Conservation (phyloP, 2,888 invertebrate genomes). For the Dusona sp. region DNA sequence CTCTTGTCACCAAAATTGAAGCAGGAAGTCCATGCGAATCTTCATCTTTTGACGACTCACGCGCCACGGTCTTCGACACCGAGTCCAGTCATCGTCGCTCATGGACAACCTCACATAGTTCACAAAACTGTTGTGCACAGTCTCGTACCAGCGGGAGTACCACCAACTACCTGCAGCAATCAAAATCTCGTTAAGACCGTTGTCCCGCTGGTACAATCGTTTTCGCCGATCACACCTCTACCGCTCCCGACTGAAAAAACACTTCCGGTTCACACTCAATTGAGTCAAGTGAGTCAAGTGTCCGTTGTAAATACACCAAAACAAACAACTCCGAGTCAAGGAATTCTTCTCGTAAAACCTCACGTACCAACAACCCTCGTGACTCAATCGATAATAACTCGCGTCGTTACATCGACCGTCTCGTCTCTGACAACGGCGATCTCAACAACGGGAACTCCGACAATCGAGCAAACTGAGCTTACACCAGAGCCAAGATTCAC, state of each 20-base stretch:
- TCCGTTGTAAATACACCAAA: conserved; percentile 61
- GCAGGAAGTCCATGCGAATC: conserved; percentile 83
- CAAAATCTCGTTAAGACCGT: conserved; percentile 80
- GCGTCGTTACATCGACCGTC: conserved; percentile 73
- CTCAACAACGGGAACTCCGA: conserved; percentile 39
- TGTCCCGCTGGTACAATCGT: conserved; percentile 77
- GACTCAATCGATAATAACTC: conserved; percentile 75
- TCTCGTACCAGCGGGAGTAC: conserved; percentile 71
- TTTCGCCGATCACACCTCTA: conserved; percentile 64
- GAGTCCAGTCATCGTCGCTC: conserved; percentile 85
- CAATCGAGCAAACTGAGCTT: conserved; percentile 61
- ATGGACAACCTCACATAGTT: conserved; percentile 78
- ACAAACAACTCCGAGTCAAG: conserved; percentile 72
- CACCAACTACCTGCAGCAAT: conserved; percentile 65
- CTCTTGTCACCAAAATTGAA: conserved; percentile 78
- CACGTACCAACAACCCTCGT: conserved; percentile 75
- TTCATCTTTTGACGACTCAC: conserved; percentile 89
- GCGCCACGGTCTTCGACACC: conserved; percentile 86
- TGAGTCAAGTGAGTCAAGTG: conserved; percentile 57
- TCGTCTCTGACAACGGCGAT: conserved; percentile 64
- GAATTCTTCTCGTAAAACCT: conserved; percentile 74
- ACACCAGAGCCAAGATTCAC: conserved; percentile 65
- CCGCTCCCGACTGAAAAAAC: conserved; percentile 72
- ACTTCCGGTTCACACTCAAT: conserved; percentile 50
- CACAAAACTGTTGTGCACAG: conserved; percentile 78